Conservation (phyloP, 2,113 vertebrate genomes). For the Nannospalax galili region DNA sequence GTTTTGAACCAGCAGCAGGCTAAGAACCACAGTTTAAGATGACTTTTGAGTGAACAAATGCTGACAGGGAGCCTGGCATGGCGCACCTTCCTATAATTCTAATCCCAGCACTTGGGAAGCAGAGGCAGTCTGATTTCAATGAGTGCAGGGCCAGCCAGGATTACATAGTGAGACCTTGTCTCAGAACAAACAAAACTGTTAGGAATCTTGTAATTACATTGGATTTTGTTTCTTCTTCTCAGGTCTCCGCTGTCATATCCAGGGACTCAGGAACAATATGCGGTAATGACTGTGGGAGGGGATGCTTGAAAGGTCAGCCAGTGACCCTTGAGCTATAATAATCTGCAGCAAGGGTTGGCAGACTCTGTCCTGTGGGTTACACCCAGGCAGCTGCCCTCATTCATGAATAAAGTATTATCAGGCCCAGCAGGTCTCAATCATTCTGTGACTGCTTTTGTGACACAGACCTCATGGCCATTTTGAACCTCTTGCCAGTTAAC, state of each 20-base stretch:
- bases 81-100: too few relatives aligned
- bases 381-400: not conserved
- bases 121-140: not conserved
- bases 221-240: slow-evolving; percentile 58
- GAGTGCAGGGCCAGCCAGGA: not conserved
- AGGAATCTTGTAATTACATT: not conserved
- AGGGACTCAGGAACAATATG: slow-evolving; percentile 95
- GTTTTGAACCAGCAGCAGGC: not conserved
- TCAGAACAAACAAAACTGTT: not conserved
- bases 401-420: slow-evolving; percentile 39
- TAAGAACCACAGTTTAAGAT: not conserved
- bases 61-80: not conserved
- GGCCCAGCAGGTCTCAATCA: not conserved
- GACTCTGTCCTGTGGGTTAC: not conserved
- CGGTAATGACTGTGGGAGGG: slow-evolving; percentile 87
- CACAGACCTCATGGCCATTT: not conserved
- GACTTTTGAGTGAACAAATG: not conserved
- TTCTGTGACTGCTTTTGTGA: not conserved
- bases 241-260: slow-evolving; percentile 97
- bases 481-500: slow-evolving; percentile 9
- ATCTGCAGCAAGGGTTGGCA: not conserved
- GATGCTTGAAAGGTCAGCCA: not conserved
- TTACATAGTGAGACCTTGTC: not conserved
- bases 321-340: not conserved
- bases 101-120: not conserved